Base-by-base conservation (phyloP, 2,113 vertebrate species). In the Mustela nigripes region DNA sequence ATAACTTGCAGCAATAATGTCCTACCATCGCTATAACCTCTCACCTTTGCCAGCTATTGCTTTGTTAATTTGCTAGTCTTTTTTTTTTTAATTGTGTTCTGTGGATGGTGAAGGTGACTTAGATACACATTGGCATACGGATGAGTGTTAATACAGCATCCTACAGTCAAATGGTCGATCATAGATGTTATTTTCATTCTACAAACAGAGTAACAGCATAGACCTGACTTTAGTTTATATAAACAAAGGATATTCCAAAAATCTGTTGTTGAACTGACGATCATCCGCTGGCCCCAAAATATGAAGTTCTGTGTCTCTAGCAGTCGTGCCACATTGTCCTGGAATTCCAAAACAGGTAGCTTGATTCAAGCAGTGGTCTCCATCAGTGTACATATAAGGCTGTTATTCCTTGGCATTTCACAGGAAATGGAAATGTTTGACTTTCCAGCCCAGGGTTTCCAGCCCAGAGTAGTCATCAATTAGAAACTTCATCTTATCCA, bases 221-320 rank as follows among this genome's bases (percentile, higher is more conserved):
- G 18, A 42, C 8, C 16, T 62, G 18, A 78, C 18, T 87, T 45
- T 50, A 94, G 26, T 89, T 83, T 69, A 36, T 56, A 36, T 53
- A n/a, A 92, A 71, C 21, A 78, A 92, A 86, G 50, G 18, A 11
- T 56, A 89, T 62, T 95, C 92, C 50, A 79, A 15, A 56, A 45
- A 48, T 31, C 28, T 33, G 16, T 42, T 73, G 14, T 14, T 84
- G 11, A 11, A 39, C 14, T 33, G 10, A 45, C 24, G 6, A 11
- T 84, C 42, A 79, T 24, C 14, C 28, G 7, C 6, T 92, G 28
- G 4, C 45, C 62, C 22, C 33, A 19, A 18, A 71, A 63, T 24
- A 16, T 76, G 60, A 84, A 45, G n/a, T 67, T 91, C 33, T 69
- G 2, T 93, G 26, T 80, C 71, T 90, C 85, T 56, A 74, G 63